Conservation (phyloP, 2,888 invertebrate genomes). For the Cheilosia urbana region DNA sequence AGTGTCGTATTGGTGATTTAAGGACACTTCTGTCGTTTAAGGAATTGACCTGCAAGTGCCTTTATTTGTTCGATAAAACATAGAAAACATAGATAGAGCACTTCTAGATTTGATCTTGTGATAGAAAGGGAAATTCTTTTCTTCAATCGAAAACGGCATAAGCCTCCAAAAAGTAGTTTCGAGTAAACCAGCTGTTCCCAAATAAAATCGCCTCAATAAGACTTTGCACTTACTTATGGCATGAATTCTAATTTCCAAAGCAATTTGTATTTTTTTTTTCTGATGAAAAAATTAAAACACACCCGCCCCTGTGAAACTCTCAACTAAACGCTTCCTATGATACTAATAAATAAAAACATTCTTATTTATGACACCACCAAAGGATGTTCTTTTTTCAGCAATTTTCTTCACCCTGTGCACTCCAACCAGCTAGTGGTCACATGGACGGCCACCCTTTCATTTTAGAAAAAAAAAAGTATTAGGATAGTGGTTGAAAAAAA, state of each 20-base stretch:
- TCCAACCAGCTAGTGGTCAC: conserved; percentile 26
- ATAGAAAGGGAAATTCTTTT: too few relatives aligned
- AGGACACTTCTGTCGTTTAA: too few relatives aligned
- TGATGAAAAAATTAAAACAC: neutral
- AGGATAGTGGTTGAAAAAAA: neutral
- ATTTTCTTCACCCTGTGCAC: neutral
- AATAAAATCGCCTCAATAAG: too few relatives aligned
- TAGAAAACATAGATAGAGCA: too few relatives aligned
- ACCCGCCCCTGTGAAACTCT: conserved; percentile 12
- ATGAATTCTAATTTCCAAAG: neutral
- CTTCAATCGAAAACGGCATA: too few relatives aligned
- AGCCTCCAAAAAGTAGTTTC: too few relatives aligned
- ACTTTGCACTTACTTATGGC: too few relatives aligned
- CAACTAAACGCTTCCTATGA: conserved; percentile 33
- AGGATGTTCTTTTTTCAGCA: conserved; percentile 31
- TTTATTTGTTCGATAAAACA: too few relatives aligned
- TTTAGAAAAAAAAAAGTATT: neutral
- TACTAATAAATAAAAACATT: conserved; percentile 44
- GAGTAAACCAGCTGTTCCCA: too few relatives aligned
- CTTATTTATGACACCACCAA: conserved; percentile 35
- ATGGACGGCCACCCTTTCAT: conserved; percentile 42
- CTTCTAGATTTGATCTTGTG: too few relatives aligned
- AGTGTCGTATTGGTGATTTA: too few relatives aligned
- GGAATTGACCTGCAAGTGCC: too few relatives aligned
- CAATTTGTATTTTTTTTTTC: neutral